phyloP scores from a whole-genome alignment of 2,797 vertebrate genomes.

The Leptoclinus maculatus region DNA sequence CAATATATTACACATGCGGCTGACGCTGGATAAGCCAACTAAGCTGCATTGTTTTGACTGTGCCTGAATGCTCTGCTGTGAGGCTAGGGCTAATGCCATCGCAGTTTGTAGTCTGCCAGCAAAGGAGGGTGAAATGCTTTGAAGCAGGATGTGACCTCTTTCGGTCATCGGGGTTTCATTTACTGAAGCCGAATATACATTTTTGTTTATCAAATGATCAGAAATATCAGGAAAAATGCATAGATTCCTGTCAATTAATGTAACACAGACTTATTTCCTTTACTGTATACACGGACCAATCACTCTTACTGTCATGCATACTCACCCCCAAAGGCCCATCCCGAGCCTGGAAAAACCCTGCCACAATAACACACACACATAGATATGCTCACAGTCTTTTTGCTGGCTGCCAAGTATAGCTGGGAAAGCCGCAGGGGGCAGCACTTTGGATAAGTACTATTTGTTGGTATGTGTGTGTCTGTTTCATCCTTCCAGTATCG shows the following conservation, averaged over 20 bases:
- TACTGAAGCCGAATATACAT: neutral
- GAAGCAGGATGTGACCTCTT: neutral
- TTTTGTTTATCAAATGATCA: neutral
- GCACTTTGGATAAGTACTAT: slow-evolving; percentile 51
- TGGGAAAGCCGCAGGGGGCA: slow-evolving; percentile 12
- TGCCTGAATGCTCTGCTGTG: neutral
- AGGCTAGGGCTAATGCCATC: neutral
- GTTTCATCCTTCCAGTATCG: slow-evolving; percentile 5
- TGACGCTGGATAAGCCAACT: neutral
- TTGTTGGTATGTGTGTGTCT: slow-evolving; percentile 18
- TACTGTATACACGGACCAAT: neutral
- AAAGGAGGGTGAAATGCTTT: neutral
- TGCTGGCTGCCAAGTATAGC: slow-evolving; percentile 28
- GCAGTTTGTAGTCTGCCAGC: neutral
- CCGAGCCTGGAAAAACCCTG: neutral
- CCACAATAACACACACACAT: slow-evolving; percentile 2
- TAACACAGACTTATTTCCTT: neutral
- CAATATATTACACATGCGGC: neutral
- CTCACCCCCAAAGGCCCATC: neutral
- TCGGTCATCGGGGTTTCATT: neutral
- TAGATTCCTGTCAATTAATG: neutral
- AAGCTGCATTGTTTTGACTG: neutral
- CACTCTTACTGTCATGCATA: neutral
- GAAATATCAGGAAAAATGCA: neutral
- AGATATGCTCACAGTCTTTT: slow-evolving; percentile 3